Evolutionary conservation across 2,113 vertebrate species (phyloP).

Genomic region (Chiloscyllium plagiosum): DNA sequence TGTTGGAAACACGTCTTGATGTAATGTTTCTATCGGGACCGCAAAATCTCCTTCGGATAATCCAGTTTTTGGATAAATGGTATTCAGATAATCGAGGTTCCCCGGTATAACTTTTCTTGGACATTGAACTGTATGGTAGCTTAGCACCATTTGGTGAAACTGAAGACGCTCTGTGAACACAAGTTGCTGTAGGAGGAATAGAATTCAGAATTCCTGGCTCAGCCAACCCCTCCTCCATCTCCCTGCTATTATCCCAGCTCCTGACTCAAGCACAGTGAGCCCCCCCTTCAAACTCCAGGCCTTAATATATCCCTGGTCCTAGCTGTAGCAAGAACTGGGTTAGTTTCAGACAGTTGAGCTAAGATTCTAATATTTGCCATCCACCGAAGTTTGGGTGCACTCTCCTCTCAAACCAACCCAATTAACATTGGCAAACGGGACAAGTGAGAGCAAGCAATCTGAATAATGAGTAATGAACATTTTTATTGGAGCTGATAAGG

Average conservation of each 20-base stretch:
- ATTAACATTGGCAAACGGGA: background rate
- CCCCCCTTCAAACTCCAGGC: too few species aligned
- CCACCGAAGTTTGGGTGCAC: background rate
- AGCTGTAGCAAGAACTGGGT: background rate
- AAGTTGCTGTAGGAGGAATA: background rate
- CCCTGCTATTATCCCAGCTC: too few species aligned
- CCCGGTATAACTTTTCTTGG: background rate
- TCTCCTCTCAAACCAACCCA: background rate
- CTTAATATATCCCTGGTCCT: background rate
- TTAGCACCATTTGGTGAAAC: background rate
- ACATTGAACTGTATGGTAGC: background rate
- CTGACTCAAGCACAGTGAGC: too few species aligned
- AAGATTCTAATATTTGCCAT: background rate
- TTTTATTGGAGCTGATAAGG: conserved; percentile 35
- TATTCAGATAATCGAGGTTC: too few species aligned
- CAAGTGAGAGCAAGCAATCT: background rate
- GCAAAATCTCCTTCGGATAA: too few species aligned
- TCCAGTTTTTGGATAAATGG: too few species aligned
- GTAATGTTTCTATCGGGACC: too few species aligned
- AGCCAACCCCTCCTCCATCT: too few species aligned
- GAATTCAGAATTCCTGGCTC: too few species aligned
- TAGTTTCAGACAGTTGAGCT: background rate
- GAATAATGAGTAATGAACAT: conserved; percentile 26
- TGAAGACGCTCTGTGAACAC: background rate
- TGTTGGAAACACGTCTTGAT: too few species aligned